Base-by-base conservation (phyloP, 2,888 invertebrate species). In the Ptychoptera albimana region DNA sequence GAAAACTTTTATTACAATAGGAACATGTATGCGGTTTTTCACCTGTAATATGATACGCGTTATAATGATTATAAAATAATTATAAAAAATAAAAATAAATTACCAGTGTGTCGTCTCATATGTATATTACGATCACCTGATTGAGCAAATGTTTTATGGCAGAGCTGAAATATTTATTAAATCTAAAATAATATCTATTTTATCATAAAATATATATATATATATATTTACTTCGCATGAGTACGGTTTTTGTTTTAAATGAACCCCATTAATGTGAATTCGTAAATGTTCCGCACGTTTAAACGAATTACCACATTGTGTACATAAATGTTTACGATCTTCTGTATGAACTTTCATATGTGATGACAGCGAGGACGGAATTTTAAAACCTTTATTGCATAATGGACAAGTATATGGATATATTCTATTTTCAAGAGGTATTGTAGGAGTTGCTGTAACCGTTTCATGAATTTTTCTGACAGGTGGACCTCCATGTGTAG, bases 301-400 rank as follows among this genome's bases (percentile, higher is more conserved):
- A 35, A 50, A 50, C 10, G 48, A 39, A 42, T 47, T 50, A 3
- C 48, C 47, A 34, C 50, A 50, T 14, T 46, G 31, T 9, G 29
- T 39, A 13, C 50, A 50, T 5, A 45, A 36, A n/a, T 48, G 46
- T 32, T 50, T 50, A 12, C 50, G 39, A 14, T 50, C 50, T 37
- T 50, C 50, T 8, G 47, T 42, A 41, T 50, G 50, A 23, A 46
- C 45, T 44, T 49, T 50, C 9, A 49, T 31, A 46, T 50, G 50
- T 13, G 48, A 44, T 38, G 45, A 42, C 11, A 50, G 42, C 8
- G 50, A 50, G 8, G 48, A 49, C 5, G 48, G 49, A 8, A 50
- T 15, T 34, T 47, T 50, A 36, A 50, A 50, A 8, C 39, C 41
- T 44, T 48, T 47, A 12, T 46, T 46, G 16, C 50, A 50, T 12